These are phyloP conservation scores for Drosophila niveifrons DNA, from an alignment of 2,888 invertebrate species.

Conservation along the genomic window DNA sequence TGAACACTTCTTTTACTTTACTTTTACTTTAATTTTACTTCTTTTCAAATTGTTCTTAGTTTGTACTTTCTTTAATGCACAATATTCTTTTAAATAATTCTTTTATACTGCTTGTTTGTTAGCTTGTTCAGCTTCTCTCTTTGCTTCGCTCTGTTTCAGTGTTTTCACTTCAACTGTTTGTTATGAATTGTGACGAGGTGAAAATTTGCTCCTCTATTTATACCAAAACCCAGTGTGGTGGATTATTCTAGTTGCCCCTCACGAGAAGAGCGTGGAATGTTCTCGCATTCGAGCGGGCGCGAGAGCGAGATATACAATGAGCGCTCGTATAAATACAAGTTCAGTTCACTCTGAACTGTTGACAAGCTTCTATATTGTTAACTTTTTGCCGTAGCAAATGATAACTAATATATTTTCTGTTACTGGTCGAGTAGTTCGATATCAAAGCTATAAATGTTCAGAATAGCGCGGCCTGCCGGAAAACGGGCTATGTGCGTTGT, in stretches of 20 bases:
- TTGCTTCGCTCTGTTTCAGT: background rate
- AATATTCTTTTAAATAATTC: background rate
- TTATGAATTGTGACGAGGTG: slow-evolving; percentile 40
- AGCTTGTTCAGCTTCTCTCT: background rate
- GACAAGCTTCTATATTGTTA: too few species aligned
- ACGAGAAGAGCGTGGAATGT: background rate
- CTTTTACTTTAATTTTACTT: background rate
- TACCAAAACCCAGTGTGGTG: slow-evolving; percentile 22
- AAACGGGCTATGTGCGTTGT: too few species aligned
- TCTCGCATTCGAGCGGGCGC: too few species aligned
- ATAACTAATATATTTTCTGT: too few species aligned
- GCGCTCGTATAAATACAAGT: too few species aligned
- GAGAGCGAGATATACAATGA: background rate
- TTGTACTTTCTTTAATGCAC: background rate
- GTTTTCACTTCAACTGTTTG: slow-evolving; percentile 35
- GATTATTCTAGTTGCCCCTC: background rate
- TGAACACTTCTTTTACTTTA: background rate
- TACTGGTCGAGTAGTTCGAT: too few species aligned
- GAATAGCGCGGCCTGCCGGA: too few species aligned
- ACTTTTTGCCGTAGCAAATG: too few species aligned
- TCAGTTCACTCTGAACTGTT: too few species aligned
- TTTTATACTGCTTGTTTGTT: background rate
- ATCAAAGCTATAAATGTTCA: too few species aligned
- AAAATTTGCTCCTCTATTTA: slow-evolving; percentile 49
- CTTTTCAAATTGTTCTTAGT: background rate